A percentile compares a stretch with the other conserved stretches of the same genome.
phyloP scores from a whole-genome alignment of 2,797 vertebrate species.

The Sebastes umbrosus region DNA sequence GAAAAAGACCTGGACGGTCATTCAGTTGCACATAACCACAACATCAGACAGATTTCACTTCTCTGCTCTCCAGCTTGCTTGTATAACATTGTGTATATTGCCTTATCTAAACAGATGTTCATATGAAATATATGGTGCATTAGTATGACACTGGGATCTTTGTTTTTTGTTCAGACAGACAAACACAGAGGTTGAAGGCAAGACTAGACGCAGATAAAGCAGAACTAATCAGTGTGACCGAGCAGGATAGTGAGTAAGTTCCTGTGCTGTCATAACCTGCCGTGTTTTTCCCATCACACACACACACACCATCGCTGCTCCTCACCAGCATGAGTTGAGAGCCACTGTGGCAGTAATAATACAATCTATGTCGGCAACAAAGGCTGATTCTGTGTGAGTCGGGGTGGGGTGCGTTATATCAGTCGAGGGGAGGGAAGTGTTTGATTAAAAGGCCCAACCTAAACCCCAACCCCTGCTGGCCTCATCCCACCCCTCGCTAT shows the following conservation, averaged over 20 bases:
- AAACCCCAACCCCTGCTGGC: constrained; percentile 65
- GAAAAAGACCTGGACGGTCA: constrained; percentile 33
- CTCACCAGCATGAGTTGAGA: constrained; percentile 24
- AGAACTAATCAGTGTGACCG: constrained; percentile 32
- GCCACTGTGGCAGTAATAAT: constrained; percentile 38
- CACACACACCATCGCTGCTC: not conserved
- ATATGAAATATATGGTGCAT: constrained; percentile 78
- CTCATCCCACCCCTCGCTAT: constrained; percentile 64
- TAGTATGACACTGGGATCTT: constrained; percentile 65
- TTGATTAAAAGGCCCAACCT: constrained; percentile 74
- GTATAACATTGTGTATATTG: constrained; percentile 81
- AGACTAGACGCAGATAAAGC: constrained; percentile 20
- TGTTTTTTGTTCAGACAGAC: constrained; percentile 57
- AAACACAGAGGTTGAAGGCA: constrained; percentile 7
- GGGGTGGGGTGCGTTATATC: constrained; percentile 55
- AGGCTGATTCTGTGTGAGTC: constrained; percentile 61
- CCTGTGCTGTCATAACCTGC: constrained; percentile 36
- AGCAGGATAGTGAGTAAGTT: constrained; percentile 20
- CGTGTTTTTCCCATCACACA: constrained; percentile 25
- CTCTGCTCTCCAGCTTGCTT: constrained; percentile 76
- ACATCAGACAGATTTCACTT: constrained; percentile 54
- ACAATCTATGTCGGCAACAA: constrained; percentile 63
- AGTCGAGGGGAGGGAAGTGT: constrained; percentile 70
- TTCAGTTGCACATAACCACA: constrained; percentile 38
- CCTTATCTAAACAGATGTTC: constrained; percentile 78